Base-by-base conservation (phyloP, 2,888 invertebrate species). In the Dexiosoma caninum region DNA sequence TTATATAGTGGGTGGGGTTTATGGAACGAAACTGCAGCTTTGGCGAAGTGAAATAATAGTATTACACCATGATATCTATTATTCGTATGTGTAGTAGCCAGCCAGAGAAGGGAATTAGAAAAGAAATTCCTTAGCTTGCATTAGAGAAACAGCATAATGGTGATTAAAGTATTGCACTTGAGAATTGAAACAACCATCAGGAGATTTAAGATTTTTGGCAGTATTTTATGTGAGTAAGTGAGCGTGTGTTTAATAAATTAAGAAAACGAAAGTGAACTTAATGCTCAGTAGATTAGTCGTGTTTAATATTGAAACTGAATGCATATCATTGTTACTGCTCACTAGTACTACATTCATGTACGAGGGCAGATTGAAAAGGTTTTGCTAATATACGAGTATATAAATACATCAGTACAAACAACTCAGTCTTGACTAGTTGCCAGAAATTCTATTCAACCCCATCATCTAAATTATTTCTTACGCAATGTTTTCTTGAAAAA, bases 181-280 rank as follows among this genome's bases (percentile, higher is more conserved):
- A n/a, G 9, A 14, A 21, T 12, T 21, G 30, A 19, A 16, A 10
- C 6, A 42, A 42, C 12, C 23, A 23, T n/a, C 21, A 16, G 16
- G 12, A 1, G n/a, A 44, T 42, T 14, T 12, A 23, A 46, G 10
- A 59, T 64, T 74, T 51, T 0, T 44, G 62, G 42, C 53, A 23
- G 35, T 9, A 55, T 0, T 16, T 14, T 32, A 51, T 27, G 21
- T 21, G 37, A 37, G 32, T 55, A 55, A 74, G 21, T 66, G 40
- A 23, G 30, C 27, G 51, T 21, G 64, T 55, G 64, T 32, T 66
- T 44, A 69, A 55, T 21, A 51, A 69, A 78, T 67, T 69, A 67
- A 57, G 67, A 69, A 67, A 74, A 62, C 57, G 74, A 69, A 79
- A 69, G n/a, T n/a, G n/a, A n/a, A n/a, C 74, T 69, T 79, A 74